Percentiles rank a stretch among this genome's conserved stretches.
phyloP scores from a whole-genome alignment of 2,888 invertebrate species.

The Platypus cylindrus region DNA sequence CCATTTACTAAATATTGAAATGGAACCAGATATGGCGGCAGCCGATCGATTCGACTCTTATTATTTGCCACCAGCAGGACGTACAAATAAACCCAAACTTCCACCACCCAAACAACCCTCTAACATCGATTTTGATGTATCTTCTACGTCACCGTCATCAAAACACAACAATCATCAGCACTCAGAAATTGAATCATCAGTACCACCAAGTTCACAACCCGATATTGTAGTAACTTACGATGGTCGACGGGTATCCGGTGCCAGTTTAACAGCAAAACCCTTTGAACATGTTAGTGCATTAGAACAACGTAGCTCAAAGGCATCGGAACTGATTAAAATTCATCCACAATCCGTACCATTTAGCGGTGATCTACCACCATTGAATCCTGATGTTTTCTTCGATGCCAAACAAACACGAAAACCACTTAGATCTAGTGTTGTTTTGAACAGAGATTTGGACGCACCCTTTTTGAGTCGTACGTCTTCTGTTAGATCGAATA shows the following conservation, averaged over 20 bases:
- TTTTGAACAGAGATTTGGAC: slow-evolving; percentile 29
- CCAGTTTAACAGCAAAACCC: slow-evolving; percentile 40
- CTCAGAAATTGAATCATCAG: too few species aligned
- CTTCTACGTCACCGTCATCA: too few species aligned
- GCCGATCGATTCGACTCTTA: slow-evolving; percentile 59
- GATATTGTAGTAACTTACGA: slow-evolving; percentile 61
- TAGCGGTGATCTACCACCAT: slow-evolving; percentile 58
- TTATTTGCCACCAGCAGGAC: slow-evolving; percentile 57
- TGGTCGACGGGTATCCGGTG: slow-evolving; percentile 60
- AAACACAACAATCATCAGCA: too few species aligned
- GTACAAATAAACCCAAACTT: slow-evolving; percentile 29
- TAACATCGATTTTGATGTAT: slow-evolving; percentile 38
- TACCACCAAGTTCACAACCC: slow-evolving; percentile 27
- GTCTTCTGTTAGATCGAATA: slow-evolving; percentile 18
- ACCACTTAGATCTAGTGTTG: slow-evolving; percentile 14
- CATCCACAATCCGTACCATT: slow-evolving; percentile 64
- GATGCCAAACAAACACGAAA: slow-evolving; percentile 27
- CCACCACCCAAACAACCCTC: slow-evolving; percentile 22
- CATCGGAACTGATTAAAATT: slow-evolving; percentile 48
- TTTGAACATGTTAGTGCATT: slow-evolving; percentile 21
- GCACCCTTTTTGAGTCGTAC: too few species aligned
- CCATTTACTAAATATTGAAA: slow-evolving; percentile 30
- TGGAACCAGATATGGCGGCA: slow-evolving; percentile 46
- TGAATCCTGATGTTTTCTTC: slow-evolving; percentile 36
- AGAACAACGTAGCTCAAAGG: slow-evolving; percentile 34